These are phyloP conservation scores for Halcyon chelicuti DNA, from an alignment of 2,797 vertebrate genomes.

Conservation along the genomic window DNA sequence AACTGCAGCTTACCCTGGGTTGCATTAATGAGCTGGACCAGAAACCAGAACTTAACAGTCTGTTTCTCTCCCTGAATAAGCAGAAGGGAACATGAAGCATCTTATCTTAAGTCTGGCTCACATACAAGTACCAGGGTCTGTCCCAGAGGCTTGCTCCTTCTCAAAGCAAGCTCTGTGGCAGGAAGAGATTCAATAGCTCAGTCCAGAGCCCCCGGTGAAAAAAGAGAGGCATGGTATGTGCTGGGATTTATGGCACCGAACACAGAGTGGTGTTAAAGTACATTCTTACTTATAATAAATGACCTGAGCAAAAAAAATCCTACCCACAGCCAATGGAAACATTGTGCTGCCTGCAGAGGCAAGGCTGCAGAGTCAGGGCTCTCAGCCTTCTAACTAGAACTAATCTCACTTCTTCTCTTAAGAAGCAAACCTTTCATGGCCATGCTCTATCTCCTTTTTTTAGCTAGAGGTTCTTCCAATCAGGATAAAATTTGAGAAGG, in stretches of 20 bases:
- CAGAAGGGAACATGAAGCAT: background rate
- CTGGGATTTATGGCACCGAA: background rate
- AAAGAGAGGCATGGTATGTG: background rate
- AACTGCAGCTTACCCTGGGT: background rate
- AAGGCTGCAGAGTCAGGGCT: background rate
- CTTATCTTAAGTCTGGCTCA: conserved; percentile 3
- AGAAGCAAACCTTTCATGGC: background rate
- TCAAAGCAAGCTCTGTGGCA: background rate
- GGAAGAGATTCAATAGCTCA: background rate
- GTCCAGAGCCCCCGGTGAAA: background rate
- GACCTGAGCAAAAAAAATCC: conserved; percentile 19
- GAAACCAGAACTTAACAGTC: background rate
- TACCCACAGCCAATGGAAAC: conserved; percentile 55
- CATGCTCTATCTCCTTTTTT: background rate
- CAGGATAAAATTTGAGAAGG: background rate
- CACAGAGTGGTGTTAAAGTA: conserved; percentile 21
- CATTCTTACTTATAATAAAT: conserved; percentile 19
- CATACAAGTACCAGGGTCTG: background rate
- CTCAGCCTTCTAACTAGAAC: background rate
- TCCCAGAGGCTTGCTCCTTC: conserved; percentile 8
- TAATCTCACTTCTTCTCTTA: background rate
- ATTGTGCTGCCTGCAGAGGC: background rate
- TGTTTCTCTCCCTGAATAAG: background rate
- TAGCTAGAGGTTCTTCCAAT: background rate
- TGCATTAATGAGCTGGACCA: background rate